Percentiles rank a stretch among this genome's conserved stretches.
phyloP scores from a whole-genome alignment of 2,888 invertebrate genomes.

The Tuta absoluta region DNA sequence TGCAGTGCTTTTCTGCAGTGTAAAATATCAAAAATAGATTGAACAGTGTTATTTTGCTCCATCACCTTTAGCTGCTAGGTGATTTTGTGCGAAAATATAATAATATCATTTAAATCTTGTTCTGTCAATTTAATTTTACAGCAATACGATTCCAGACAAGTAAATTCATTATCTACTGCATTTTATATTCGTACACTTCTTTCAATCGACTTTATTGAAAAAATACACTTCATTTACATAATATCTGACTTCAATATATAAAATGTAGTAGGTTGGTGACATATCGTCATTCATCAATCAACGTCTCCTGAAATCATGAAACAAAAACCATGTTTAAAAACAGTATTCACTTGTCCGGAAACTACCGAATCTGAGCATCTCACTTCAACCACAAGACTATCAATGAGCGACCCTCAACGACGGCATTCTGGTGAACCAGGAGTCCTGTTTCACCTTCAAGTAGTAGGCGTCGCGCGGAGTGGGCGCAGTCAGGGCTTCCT shows the following conservation, averaged over 20 bases:
- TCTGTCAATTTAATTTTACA: background rate
- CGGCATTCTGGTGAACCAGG: slow-evolving; percentile 79
- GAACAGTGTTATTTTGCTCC: slow-evolving; percentile 15
- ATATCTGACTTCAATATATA: too few relatives aligned
- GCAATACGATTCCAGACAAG: background rate
- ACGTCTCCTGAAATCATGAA: too few relatives aligned
- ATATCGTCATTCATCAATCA: too few relatives aligned
- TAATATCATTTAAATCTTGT: slow-evolving; percentile 8
- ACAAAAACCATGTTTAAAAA: background rate
- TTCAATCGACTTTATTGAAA: too few relatives aligned
- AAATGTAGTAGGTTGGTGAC: too few relatives aligned
- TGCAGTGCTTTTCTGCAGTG: slow-evolving; percentile 12
- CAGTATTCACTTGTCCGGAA: slow-evolving; percentile 13
- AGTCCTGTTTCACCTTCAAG: slow-evolving; percentile 74
- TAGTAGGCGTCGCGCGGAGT: slow-evolving; percentile 80
- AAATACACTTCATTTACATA: too few relatives aligned
- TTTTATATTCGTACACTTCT: too few relatives aligned
- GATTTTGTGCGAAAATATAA: slow-evolving; percentile 20
- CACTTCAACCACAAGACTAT: background rate
- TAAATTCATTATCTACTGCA: background rate
- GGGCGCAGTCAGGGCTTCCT: slow-evolving; percentile 82
- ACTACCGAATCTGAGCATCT: too few relatives aligned
- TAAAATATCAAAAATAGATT: slow-evolving; percentile 13
- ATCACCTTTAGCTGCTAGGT: slow-evolving; percentile 17
- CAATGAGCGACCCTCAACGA: slow-evolving; percentile 60